Evolutionary conservation across 1,140 invertebrate species (phyloP).

Genomic region (Hyles euphorbiae): DNA sequence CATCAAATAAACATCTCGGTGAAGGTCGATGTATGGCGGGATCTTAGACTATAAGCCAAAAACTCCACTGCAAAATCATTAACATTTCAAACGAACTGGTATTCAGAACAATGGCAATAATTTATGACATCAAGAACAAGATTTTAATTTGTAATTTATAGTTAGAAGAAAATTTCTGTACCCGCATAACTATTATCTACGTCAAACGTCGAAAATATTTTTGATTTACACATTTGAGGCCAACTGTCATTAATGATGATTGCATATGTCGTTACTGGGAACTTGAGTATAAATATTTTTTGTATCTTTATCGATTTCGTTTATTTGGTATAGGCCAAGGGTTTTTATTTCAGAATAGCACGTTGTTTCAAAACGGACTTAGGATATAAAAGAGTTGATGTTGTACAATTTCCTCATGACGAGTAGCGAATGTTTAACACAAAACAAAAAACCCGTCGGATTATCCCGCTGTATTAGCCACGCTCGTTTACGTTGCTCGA

Average conservation of each 20-base stretch:
- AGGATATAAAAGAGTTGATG: too few relatives aligned
- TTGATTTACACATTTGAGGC: conserved; percentile 16
- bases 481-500: conserved; percentile 39
- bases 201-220: conserved; percentile 11
- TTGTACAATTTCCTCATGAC: conserved; percentile 33
- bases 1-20: too few relatives aligned
- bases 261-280: conserved; percentile 7
- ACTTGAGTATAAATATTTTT: too few relatives aligned
- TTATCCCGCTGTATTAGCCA: conserved; percentile 43
- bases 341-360: too few relatives aligned
- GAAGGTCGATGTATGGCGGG: too few relatives aligned
- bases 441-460: conserved; percentile 54
- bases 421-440: conserved; percentile 28
- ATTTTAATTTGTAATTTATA: background rate
- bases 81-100: too few relatives aligned
- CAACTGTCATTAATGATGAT: conserved; percentile 12
- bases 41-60: too few relatives aligned
- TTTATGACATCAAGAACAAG: conserved; percentile 9
- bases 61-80: conserved; percentile 7
- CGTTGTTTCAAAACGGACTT: too few relatives aligned
- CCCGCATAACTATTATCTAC: too few relatives aligned
- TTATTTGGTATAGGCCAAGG: too few relatives aligned
- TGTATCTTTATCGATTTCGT: too few relatives aligned
- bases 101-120: conserved; percentile 15
- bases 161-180: too few relatives aligned